A percentile compares a stretch with the other conserved stretches of the same genome.
Evolutionary conservation across 2,113 vertebrate species (phyloP).

Genomic region (Varanus komodoensis): DNA sequence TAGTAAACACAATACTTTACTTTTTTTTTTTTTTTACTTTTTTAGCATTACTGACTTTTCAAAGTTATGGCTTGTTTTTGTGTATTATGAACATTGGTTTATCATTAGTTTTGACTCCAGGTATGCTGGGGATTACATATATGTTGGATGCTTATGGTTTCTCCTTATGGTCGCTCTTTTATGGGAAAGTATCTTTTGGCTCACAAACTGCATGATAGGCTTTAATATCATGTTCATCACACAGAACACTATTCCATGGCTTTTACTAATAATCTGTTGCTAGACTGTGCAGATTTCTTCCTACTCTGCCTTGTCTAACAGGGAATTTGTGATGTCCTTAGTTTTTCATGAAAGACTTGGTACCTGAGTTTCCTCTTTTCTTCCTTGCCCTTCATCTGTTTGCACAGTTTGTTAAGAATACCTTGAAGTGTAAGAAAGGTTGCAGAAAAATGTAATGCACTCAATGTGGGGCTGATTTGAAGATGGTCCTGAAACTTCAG

Average conservation of each 20-base stretch:
- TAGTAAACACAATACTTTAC: neutral
- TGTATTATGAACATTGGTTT: neutral
- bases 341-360: neutral
- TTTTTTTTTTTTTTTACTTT: neutral
- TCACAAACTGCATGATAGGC: neutral
- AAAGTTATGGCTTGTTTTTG: neutral
- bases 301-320: neutral
- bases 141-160: neutral
- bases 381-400: neutral
- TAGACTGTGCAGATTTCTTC: neutral
- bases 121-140: neutral
- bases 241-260: neutral
- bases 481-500: too few species aligned
- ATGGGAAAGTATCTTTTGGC: neutral
- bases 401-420: neutral
- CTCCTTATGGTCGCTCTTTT: neutral
- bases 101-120: neutral
- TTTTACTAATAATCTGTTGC: neutral
- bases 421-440: neutral
- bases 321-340: neutral
- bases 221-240: conserved; percentile 5
- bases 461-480: too few species aligned
- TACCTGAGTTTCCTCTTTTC: neutral
- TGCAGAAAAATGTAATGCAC: neutral
- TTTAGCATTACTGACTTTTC: neutral